Percentiles rank a stretch among this genome's conserved stretches.
These are phyloP conservation scores for Pseudorhombus dupliciocellatus DNA, from an alignment of 2,113 vertebrate genomes.

Conservation along the genomic window DNA sequence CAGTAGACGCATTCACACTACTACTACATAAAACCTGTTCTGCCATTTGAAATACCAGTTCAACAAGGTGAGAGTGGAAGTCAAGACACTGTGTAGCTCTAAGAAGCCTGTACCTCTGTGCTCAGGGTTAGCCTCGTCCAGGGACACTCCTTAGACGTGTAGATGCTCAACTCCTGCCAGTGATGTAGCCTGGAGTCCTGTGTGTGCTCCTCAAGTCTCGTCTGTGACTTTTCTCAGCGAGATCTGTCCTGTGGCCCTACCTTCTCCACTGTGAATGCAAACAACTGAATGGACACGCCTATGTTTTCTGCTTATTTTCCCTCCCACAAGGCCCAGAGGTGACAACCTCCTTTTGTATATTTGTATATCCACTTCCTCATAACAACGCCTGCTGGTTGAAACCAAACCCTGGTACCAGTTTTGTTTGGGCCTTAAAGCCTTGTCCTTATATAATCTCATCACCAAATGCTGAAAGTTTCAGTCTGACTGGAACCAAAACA, in stretches of 20 bases:
- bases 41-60: neutral
- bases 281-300: slow-evolving; percentile 15
- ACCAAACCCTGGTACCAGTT: neutral
- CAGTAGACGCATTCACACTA: neutral
- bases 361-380: neutral
- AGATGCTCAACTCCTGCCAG: neutral
- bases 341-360: neutral
- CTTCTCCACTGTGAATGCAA: neutral
- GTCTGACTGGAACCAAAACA: neutral
- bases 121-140: neutral
- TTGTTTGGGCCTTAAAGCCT: neutral
- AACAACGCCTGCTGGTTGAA: neutral
- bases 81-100: fast-evolving
- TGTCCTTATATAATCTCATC: neutral
- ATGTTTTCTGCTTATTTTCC: neutral
- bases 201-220: neutral
- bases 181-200: neutral
- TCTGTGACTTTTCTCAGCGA: slow-evolving; percentile 1
- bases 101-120: slow-evolving; percentile 29
- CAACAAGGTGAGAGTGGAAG: neutral
- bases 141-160: neutral
- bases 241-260: neutral
- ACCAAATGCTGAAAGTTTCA: neutral
- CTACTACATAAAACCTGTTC: neutral
- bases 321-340: neutral